Percentiles rank a stretch among this genome's conserved stretches.
phyloP scores from a whole-genome alignment of 2,888 invertebrate species.

The Drosophila mettleri region DNA sequence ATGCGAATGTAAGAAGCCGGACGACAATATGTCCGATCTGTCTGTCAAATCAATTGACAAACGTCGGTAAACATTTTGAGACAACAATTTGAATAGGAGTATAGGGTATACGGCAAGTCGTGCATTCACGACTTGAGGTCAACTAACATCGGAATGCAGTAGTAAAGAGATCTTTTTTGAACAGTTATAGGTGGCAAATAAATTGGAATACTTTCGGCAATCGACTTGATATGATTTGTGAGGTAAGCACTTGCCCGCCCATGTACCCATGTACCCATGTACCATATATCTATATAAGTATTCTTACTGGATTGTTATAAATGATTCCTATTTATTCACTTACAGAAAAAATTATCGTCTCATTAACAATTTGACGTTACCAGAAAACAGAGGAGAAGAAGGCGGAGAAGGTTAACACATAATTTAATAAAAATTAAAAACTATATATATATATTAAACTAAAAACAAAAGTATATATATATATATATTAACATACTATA shows the following conservation, averaged over 20 bases:
- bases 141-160: neutral
- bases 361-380: neutral
- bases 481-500: conserved; percentile 62
- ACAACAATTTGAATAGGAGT: neutral
- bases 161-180: conserved; percentile 41
- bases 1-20: too few species aligned
- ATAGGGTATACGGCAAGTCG: neutral
- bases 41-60: too few species aligned
- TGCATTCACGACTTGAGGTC: neutral
- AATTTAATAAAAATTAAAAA: neutral
- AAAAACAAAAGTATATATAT: too few species aligned
- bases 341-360: neutral
- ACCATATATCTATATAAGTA: neutral
- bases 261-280: too few species aligned
- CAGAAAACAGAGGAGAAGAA: neutral
- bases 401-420: neutral
- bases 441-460: neutral
- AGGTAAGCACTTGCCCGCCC: conserved; percentile 4
- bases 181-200: conserved; percentile 78
- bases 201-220: conserved; percentile 25
- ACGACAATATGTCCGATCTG: neutral
- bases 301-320: neutral
- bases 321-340: conserved; percentile 3
- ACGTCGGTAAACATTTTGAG: neutral
- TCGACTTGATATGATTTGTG: neutral